Base-by-base conservation (phyloP, 2,797 vertebrate species). In the Benthosema pterotum region DNA sequence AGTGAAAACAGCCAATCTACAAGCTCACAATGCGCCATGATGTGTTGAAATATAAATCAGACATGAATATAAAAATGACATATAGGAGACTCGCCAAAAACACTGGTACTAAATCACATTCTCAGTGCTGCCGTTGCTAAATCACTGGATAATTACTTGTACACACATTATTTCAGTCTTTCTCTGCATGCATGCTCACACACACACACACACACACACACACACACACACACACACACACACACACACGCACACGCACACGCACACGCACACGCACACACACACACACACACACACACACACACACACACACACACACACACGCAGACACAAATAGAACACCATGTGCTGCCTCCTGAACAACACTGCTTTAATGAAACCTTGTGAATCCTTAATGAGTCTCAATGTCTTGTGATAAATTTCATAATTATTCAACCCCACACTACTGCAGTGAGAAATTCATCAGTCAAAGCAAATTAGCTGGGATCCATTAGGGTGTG, bases 391-490 rank as follows among this genome's bases (percentile, higher is more conserved):
- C 93, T 94, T 94, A 96, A 93, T 88, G 92, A 96, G 91, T 92
- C 88, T 87, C 90, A 80, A 80, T 93, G 92, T 92, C 92, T 94
- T 88, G 83, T 95, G 95, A 97, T 95, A 93, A 94, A 98, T 97
- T 93, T 94, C 89, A 88, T 94, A 95, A 96, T 97, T 96, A 96
- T 95, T 96, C 94, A 94, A 93, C 91, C 93, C 92, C 92, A 94
- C 93, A 88, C 92, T 93, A 92, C 91, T 89, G 86, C 91, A 91
- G 93, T 89, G 90, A 61, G 87, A 95, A 95, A 96, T 94, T 95
- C 95, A 98, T 98, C 94, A 95, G 94, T 98, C 95, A 96, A 93
- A 94, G 94, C 94, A 95, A 98, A 97, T 98, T 95, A 97, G 95
- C 94, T 69, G 86, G 92, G 93, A 96, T 98, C 95, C 95, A 97